Evolutionary conservation across 2,113 vertebrate genomes (phyloP).

Genomic region (Salvelinus fontinalis): DNA sequence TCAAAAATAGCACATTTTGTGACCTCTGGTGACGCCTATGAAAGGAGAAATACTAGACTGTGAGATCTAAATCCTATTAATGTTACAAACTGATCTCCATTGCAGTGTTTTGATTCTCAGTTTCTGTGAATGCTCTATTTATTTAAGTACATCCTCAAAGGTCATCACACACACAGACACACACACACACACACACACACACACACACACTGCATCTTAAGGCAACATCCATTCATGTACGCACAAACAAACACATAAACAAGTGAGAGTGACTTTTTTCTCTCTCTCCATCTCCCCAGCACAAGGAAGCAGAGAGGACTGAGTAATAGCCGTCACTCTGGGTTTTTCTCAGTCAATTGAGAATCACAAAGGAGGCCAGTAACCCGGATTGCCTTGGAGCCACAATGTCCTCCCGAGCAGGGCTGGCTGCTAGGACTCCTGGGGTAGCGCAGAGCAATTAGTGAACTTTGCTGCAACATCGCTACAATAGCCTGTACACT

Average conservation of each 20-base stretch:
- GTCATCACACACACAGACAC: background rate
- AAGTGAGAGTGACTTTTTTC: background rate
- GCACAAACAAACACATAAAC: background rate
- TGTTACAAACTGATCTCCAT: too few species aligned
- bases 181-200: too few species aligned
- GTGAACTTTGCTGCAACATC: conserved; percentile 22
- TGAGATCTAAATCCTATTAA: too few species aligned
- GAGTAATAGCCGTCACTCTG: conserved; percentile 41
- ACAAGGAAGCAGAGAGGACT: background rate
- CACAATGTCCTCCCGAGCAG: conserved; percentile 28
- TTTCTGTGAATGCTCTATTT: conserved; percentile 6
- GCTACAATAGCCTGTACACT: background rate
- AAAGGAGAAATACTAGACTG: too few species aligned
- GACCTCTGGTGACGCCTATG: background rate
- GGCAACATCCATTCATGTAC: conserved; percentile 4
- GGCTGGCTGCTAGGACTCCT: conserved; percentile 7
- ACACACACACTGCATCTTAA: background rate
- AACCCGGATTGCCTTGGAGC: conserved; percentile 19
- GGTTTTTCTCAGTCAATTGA: conserved; percentile 51
- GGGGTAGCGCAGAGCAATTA: conserved; percentile 14
- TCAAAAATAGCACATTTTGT: conserved; percentile 22
- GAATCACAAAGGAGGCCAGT: conserved; percentile 51
- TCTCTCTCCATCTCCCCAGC: background rate
- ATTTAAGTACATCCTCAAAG: conserved; percentile 2
- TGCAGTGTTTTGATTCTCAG: background rate